Percentiles rank a stretch among this genome's conserved stretches.
These are phyloP conservation scores for Mythimna loreyi DNA, from an alignment of 2,888 invertebrate species.

Conservation along the genomic window DNA sequence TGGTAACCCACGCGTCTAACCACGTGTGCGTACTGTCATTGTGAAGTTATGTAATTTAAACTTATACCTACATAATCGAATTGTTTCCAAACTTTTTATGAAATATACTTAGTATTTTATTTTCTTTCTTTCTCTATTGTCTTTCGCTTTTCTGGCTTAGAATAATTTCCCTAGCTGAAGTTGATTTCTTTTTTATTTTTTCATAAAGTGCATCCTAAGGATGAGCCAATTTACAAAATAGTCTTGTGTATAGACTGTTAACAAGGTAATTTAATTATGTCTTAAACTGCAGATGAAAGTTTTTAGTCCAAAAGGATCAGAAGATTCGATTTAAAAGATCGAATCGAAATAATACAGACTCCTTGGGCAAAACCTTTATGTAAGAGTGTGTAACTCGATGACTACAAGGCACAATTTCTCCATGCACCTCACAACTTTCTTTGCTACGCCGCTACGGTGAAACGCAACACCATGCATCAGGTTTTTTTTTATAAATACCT, in stretches of 20 bases:
- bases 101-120: background rate
- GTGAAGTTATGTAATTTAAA: background rate
- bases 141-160: background rate
- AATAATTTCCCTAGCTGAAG: too few species aligned
- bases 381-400: background rate
- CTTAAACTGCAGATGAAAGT: too few species aligned
- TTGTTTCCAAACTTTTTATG: too few species aligned
- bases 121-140: background rate
- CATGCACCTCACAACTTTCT: constrained; percentile 36
- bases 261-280: too few species aligned
- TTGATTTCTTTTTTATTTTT: too few species aligned
- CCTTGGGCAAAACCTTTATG: background rate
- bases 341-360: background rate
- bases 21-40: too few species aligned
- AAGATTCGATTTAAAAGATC: background rate
- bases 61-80: background rate
- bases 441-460: constrained; percentile 11
- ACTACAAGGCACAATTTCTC: constrained; percentile 22
- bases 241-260: too few species aligned
- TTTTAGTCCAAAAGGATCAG: background rate
- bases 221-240: too few species aligned
- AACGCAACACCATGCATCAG: constrained; percentile 9
- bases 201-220: too few species aligned
- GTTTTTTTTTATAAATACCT: constrained; percentile 12
- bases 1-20: too few species aligned